Conservation (phyloP, 2,797 vertebrate genomes). For the Scolopax bukidnonensis region DNA sequence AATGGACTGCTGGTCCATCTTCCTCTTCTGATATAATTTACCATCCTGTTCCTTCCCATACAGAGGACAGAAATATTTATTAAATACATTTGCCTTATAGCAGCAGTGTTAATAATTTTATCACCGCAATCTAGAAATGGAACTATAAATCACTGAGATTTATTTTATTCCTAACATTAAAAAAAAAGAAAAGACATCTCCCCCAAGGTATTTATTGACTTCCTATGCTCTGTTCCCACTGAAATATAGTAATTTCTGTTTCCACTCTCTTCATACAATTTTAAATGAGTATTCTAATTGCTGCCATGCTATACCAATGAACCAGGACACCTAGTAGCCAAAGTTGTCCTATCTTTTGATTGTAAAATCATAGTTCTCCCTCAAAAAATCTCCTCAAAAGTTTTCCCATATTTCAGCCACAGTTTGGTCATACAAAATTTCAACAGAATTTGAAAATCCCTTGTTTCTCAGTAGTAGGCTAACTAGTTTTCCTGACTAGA, state of each 20-base stretch:
- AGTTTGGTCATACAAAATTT: not conserved
- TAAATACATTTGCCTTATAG: conserved; percentile 47
- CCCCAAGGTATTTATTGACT: conserved; percentile 64
- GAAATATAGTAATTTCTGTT: not conserved
- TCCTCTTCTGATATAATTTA: not conserved
- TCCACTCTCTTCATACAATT: not conserved
- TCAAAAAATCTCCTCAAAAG: not conserved
- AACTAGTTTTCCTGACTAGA: no score
- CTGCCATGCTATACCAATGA: not conserved
- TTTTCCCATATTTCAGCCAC: not conserved
- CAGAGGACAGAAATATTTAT: conserved; percentile 46
- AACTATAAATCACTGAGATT: conserved; percentile 44
- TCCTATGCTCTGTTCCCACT: not conserved
- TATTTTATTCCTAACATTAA: conserved; percentile 41
- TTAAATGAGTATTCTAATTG: conserved; percentile 45
- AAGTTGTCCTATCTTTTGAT: not conserved
- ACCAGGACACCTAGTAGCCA: not conserved
- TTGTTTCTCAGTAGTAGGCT: not conserved
- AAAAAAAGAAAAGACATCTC: conserved; percentile 8
- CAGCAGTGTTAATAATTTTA: conserved; percentile 56
- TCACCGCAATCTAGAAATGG: conserved; percentile 18
- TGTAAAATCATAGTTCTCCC: not conserved
- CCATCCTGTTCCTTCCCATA: not conserved
- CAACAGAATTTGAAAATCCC: not conserved
- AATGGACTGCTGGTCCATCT: not conserved